Percentiles rank a stretch among this genome's conserved stretches.
These are phyloP conservation scores for Hypomecis atomaria DNA, from an alignment of 2,888 invertebrate genomes.

Conservation along the genomic window DNA sequence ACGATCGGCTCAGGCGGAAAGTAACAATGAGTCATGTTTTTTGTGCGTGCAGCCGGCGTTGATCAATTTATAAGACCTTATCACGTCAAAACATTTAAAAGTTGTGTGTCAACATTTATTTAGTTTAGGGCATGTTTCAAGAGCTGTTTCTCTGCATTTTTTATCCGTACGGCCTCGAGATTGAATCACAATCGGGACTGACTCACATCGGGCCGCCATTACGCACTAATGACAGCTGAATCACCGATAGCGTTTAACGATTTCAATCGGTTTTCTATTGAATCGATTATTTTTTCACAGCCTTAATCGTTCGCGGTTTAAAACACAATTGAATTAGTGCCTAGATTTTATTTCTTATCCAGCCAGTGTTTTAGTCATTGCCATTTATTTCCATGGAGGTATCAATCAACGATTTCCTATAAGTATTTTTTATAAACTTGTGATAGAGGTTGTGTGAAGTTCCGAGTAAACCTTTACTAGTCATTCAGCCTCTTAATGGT, in stretches of 20 bases:
- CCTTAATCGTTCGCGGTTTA: slow-evolving; percentile 37
- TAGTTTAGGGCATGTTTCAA: no score
- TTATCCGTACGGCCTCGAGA: slow-evolving; percentile 30
- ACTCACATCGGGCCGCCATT: slow-evolving; percentile 45
- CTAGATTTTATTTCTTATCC: not conserved
- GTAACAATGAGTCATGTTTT: no score
- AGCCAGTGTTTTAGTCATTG: not conserved
- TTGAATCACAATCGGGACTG: slow-evolving; percentile 45
- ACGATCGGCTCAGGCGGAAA: no score
- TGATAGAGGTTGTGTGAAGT: no score
- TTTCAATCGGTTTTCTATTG: slow-evolving; percentile 45
- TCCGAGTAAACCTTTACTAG: no score
- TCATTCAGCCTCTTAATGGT: no score
- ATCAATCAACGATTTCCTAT: no score
- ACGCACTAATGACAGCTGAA: slow-evolving; percentile 47
- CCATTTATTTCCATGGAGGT: not conserved
- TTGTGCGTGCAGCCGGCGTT: no score
- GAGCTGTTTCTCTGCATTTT: slow-evolving; percentile 5
- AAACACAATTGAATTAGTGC: slow-evolving; percentile 24
- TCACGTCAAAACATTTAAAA: no score
- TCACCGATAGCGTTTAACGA: slow-evolving; percentile 48
- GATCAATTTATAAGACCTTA: no score
- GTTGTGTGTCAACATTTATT: no score
- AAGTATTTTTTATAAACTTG: no score
- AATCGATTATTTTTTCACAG: slow-evolving; percentile 43